Percentiles rank a stretch among this genome's conserved stretches.
These are phyloP conservation scores for Tholera decimalis DNA, from an alignment of 2,888 invertebrate species.

Conservation along the genomic window DNA sequence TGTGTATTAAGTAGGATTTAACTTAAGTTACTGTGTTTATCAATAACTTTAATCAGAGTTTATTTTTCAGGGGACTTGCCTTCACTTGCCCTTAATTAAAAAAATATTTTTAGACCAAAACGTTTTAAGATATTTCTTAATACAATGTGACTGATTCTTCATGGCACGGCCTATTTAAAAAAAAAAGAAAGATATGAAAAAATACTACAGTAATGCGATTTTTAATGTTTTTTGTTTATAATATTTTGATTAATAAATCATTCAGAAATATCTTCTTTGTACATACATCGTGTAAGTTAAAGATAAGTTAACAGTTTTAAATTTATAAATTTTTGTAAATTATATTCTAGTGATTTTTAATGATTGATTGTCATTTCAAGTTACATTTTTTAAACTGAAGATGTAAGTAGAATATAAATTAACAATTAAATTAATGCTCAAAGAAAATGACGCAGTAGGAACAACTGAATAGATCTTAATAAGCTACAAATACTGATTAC, in stretches of 20 bases:
- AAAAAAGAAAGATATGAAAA: slow-evolving; percentile 39
- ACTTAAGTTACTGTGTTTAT: background rate
- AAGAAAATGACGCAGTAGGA: slow-evolving; percentile 78
- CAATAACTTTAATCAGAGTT: slow-evolving; percentile 35
- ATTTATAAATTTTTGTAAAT: background rate
- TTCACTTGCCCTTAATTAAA: slow-evolving; percentile 25
- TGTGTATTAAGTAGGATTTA: background rate
- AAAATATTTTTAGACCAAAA: slow-evolving; percentile 58
- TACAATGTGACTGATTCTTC: slow-evolving; percentile 70
- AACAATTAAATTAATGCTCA: slow-evolving; percentile 59
- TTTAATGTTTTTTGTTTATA: slow-evolving; percentile 11
- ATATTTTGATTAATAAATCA: background rate
- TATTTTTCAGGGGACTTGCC: slow-evolving; percentile 8
- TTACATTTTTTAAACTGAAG: slow-evolving; percentile 24
- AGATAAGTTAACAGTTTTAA: slow-evolving; percentile 1
- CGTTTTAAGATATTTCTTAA: slow-evolving; percentile 55
- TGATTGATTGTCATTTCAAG: background rate
- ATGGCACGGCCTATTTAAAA: slow-evolving; percentile 72
- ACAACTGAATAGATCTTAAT: slow-evolving; percentile 84
- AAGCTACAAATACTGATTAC: slow-evolving; percentile 87
- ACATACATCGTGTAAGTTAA: background rate
- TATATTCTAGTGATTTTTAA: background rate
- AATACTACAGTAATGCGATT: slow-evolving; percentile 3
- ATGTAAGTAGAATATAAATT: slow-evolving; percentile 53
- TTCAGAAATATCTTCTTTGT: background rate